Evolutionary conservation across 2,113 vertebrate genomes (phyloP), one percentile per base, ranked within the genome.

Genomic region (Cynoglossus semilaevis): DNA sequence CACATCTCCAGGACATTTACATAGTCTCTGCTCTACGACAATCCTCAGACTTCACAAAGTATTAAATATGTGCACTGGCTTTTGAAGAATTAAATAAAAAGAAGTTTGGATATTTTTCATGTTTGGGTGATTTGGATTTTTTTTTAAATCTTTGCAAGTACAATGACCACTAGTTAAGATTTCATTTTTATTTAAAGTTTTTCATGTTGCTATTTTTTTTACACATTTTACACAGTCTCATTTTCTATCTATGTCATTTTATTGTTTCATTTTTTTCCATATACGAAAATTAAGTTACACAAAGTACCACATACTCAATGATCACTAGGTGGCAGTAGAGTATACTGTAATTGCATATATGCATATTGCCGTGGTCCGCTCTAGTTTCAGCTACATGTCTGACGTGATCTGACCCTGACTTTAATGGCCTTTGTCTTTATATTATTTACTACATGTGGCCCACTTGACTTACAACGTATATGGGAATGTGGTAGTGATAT

Each of bases 311-410:
- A 62, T 50, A 58, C 63, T 48, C 15, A 56, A 2, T 54, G 62
- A 87, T 80, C 95, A 88, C 94, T 95, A 97, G 96, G 91, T 96
- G 95, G 96, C 95, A 93, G 81, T 89, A 76, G 86, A 72, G 70
- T 79, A 92, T 86, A 87, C 91, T 70, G 60, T 72, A 87, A 85
- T 85, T 77, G 68, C 76, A 79, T 53, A 78, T 73, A 78, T 86
- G 79, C 67, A 86, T 75, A 81, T 78, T 38, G 9, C 46, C 72
- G 65, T 19, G 41, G 64, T 57, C 46, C 59, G 46, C 44, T 69
- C 37, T 15, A 56, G 58, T 52, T 70, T 79, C 48, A 67, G 35
- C 70, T 52, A 51, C 43, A 12, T 38, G 36, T 64, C 14, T 65
- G 35, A 43, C 67, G 43, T 54, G 40, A 64, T 68, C 51, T 55